These are phyloP conservation scores for Anniella stebbinsi DNA, from an alignment of 2,797 vertebrate genomes.

Conservation along the genomic window DNA sequence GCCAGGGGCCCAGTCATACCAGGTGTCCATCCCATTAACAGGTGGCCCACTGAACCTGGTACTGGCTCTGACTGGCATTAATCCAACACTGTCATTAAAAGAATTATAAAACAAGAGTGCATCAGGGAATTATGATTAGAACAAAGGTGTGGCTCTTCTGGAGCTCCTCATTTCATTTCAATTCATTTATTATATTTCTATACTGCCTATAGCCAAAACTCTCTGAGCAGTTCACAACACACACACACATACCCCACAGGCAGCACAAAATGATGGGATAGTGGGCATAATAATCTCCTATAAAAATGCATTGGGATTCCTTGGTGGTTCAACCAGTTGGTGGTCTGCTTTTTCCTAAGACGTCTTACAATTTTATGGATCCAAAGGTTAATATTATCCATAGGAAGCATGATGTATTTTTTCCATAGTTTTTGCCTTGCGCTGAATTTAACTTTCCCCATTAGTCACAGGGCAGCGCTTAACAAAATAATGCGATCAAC, in stretches of 20 bases:
- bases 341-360: too few relatives aligned
- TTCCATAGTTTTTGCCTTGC: background rate
- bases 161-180: too few relatives aligned
- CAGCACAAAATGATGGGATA: background rate
- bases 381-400: background rate
- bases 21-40: background rate
- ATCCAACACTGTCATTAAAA: background rate
- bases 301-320: background rate
- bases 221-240: too few relatives aligned
- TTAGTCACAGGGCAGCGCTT: background rate
- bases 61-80: too few relatives aligned
- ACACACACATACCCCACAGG: too few relatives aligned
- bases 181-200: too few relatives aligned
- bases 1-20: background rate
- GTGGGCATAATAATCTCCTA: background rate
- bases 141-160: too few relatives aligned
- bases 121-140: background rate
- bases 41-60: background rate
- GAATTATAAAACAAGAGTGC: background rate
- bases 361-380: background rate
- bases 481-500: slow-evolving; percentile 16
- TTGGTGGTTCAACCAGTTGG: background rate
- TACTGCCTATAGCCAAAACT: too few relatives aligned
- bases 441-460: slow-evolving; percentile 15
- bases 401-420: too few relatives aligned